Percentiles rank a stretch among this genome's conserved stretches.
Conservation (phyloP, 2,888 invertebrate genomes). For the Pachliopta kotzebuea region DNA sequence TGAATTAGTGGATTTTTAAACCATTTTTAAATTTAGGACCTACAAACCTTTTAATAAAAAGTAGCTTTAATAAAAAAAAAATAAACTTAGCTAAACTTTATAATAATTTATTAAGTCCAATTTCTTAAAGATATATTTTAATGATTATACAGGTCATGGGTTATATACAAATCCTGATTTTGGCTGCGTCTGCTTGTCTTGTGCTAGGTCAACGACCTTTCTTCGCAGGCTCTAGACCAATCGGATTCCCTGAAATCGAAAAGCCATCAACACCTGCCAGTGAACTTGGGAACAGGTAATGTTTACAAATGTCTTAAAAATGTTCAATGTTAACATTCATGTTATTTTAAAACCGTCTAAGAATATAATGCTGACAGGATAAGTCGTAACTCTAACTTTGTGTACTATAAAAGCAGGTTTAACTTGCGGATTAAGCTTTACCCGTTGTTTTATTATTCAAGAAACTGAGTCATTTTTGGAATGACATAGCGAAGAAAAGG, state of each 20-base stretch:
- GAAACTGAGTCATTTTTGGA: slow-evolving; percentile 5
- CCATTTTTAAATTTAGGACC: too few species aligned
- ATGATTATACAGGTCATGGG: slow-evolving; percentile 40
- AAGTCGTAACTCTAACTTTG: not conserved
- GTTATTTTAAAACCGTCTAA: not conserved
- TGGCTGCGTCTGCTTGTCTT: slow-evolving; percentile 35
- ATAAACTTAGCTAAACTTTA: too few species aligned
- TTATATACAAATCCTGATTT: slow-evolving; percentile 37
- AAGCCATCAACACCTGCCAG: slow-evolving; percentile 33
- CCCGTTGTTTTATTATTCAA: slow-evolving; percentile 19
- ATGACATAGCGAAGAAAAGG: not conserved
- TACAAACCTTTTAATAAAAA: too few species aligned
- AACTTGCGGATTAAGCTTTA: not conserved
- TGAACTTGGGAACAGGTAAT: slow-evolving; percentile 27
- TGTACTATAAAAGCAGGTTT: slow-evolving; percentile 10
- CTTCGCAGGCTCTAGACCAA: slow-evolving; percentile 78
- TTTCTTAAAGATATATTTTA: not conserved
- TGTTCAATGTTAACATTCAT: not conserved
- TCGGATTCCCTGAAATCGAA: slow-evolving; percentile 74
- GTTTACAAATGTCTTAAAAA: not conserved
- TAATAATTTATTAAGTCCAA: too few species aligned
- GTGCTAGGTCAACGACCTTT: slow-evolving; percentile 76
- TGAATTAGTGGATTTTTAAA: too few species aligned
- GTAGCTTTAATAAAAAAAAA: too few species aligned
- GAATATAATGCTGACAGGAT: not conserved